These are phyloP conservation scores for Drosophila yakuba DNA, from an alignment of 1,140 invertebrate genomes.

Conservation along the genomic window DNA sequence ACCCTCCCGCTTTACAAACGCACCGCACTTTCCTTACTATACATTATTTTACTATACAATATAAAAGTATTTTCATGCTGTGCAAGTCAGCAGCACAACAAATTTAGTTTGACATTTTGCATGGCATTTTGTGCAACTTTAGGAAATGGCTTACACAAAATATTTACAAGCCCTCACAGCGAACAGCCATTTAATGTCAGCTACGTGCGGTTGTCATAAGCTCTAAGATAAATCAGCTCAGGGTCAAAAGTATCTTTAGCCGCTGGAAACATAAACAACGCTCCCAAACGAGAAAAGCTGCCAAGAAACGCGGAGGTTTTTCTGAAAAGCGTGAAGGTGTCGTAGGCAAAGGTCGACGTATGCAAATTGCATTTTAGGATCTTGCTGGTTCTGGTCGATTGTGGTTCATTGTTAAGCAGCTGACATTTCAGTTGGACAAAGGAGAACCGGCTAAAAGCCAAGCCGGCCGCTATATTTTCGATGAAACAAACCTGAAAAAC, in stretches of 20 bases:
- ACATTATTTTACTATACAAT: conserved; percentile 19
- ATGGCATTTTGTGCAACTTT: conserved; percentile 43
- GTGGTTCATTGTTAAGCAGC: conserved; percentile 36
- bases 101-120: conserved; percentile 49
- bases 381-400: conserved; percentile 9
- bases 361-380: conserved; percentile 66
- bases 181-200: conserved; percentile 34
- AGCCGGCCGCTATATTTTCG: conserved; percentile 46
- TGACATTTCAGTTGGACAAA: conserved; percentile 51
- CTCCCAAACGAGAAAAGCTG: conserved; percentile 51
- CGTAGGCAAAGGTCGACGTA: conserved; percentile 68
- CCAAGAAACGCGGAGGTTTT: conserved; percentile 16
- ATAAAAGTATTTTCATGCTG: conserved; percentile 40
- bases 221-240: conserved; percentile 67
- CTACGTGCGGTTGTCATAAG: conserved; percentile 64
- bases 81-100: conserved; percentile 21
- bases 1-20: conserved; percentile 12
- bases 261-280: conserved; percentile 40
- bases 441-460: conserved; percentile 56
- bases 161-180: conserved; percentile 42
- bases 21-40: conserved; percentile 11
- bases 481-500: conserved; percentile 33
- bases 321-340: conserved; percentile 50
- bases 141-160: conserved; percentile 11
- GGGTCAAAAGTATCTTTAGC: conserved; percentile 49